Conservation (phyloP, 2,113 vertebrate genomes). For the Thunnus maccoyii region DNA sequence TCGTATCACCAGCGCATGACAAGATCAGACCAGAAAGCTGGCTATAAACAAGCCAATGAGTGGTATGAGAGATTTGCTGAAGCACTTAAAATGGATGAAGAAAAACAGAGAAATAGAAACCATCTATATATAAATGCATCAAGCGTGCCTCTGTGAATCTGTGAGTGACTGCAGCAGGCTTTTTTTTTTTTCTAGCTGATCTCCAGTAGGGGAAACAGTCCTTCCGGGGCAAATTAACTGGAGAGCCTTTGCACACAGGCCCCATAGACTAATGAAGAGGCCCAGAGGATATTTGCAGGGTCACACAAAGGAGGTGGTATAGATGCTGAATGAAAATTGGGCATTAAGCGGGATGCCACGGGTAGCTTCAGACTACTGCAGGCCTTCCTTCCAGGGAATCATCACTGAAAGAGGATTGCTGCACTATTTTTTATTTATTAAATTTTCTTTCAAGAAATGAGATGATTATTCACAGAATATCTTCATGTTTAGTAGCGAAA, state of each 20-base stretch:
- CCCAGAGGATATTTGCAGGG: constrained; percentile 87
- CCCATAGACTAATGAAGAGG: constrained; percentile 84
- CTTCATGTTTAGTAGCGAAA: constrained; percentile 65
- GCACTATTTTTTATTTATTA: constrained; percentile 54
- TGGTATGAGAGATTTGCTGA: constrained; percentile 65
- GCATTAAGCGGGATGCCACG: constrained; percentile 80
- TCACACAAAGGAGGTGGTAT: constrained; percentile 83
- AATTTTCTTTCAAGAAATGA: constrained; percentile 65
- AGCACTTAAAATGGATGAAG: constrained; percentile 71
- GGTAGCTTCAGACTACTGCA: constrained; percentile 76
- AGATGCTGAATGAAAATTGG: constrained; percentile 80
- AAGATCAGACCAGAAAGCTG: constrained; percentile 67
- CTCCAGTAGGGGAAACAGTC: constrained; percentile 73
- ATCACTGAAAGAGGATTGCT: constrained; percentile 65
- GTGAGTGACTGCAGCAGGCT: constrained; percentile 62
- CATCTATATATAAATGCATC: constrained; percentile 47
- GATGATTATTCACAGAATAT: constrained; percentile 79
- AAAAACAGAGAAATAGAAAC: constrained; percentile 57
- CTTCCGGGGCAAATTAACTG: constrained; percentile 83
- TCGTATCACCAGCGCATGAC: constrained; percentile 71
- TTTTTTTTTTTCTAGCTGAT: constrained; percentile 55
- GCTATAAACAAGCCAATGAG: constrained; percentile 76
- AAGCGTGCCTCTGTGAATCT: constrained; percentile 47
- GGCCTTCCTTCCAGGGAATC: constrained; percentile 75
- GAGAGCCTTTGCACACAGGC: constrained; percentile 79